Evolutionary conservation across 2,888 invertebrate genomes (phyloP), one percentile per base, ranked within the genome.

Genomic region (Ornithoptera alexandrae): DNA sequence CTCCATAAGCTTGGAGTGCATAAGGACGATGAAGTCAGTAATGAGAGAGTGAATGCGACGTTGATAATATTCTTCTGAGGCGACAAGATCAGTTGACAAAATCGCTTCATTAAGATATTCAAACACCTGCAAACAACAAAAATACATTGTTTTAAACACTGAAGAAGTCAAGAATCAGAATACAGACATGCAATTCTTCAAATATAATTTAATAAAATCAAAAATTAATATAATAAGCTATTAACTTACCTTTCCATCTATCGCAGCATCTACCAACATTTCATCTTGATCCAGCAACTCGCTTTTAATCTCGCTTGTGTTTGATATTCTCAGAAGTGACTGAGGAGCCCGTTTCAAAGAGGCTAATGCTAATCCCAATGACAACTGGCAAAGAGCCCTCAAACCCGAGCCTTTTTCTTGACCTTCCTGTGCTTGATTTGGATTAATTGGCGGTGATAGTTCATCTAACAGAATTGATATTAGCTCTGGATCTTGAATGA

Each of bases 21-120:
- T 97, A 68, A 97, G 94, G 73, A 97, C 96, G 63, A 99, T 97
- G 79, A 99, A 98, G 88, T 98, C 98, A 0, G 97, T 97, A 67
- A 98, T 93, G 12, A 98, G 91, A 20, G 95, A 94, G 88, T 99
- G 98, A 62, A 98, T 90, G 61, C 97, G 94, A 30, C 96, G 94
- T 77, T 97, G 93, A 80, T 97, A 96, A 84, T 97, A 98, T 86
- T 97, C 96, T 86, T 91, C 94, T 72, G 94, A 94, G 76, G 94
- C 95, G 70, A 98, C 94, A 46, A 93, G 89, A 46, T 95, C 94
- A 70, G 94, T 95, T 20, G 95, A 94, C 36, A 98, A 90, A 42
- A 98, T 90, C 20, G 95, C 94, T 70, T 95, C 95, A 65, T 95
- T 94, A 57, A 98, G 86, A 79, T 97, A 97, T 73, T 95, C 95